A percentile compares a stretch with the other conserved stretches of the same genome.
These are phyloP conservation scores for Lithobates pipiens DNA, from an alignment of 2,797 vertebrate genomes.

Conservation along the genomic window DNA sequence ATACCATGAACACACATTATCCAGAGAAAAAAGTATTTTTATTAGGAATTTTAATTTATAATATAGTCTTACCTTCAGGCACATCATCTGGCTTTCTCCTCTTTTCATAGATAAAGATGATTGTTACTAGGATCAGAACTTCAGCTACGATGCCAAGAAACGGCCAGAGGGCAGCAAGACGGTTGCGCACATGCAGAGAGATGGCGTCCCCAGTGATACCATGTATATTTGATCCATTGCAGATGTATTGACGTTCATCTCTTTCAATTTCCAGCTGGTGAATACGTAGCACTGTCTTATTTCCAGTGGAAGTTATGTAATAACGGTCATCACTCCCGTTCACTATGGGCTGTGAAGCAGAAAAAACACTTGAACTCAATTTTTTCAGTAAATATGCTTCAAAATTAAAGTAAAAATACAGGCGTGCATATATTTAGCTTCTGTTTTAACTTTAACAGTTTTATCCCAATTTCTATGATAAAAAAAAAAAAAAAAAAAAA, in stretches of 20 bases:
- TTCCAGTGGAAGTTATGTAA: constrained; percentile 75
- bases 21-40: too few relatives aligned
- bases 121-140: constrained; percentile 91
- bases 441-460: too few relatives aligned
- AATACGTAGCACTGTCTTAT: constrained; percentile 80
- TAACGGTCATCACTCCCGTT: constrained; percentile 78
- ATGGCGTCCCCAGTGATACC: constrained; percentile 66
- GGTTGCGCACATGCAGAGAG: constrained; percentile 88
- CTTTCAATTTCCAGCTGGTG: constrained; percentile 72
- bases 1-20: neutral
- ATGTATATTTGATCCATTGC: constrained; percentile 71
- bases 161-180: constrained; percentile 93
- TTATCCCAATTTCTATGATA: too few relatives aligned
- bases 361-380: neutral
- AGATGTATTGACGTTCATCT: constrained; percentile 82
- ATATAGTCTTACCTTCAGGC: constrained; percentile 83
- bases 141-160: constrained; percentile 96
- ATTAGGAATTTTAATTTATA: too few relatives aligned
- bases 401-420: too few relatives aligned
- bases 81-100: constrained; percentile 94
- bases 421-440: too few relatives aligned
- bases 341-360: constrained; percentile 70
- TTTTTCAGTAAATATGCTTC: too few relatives aligned
- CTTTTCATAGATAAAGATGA: constrained; percentile 98
- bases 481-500: too few relatives aligned